Conservation (phyloP, 1,140 invertebrate genomes). For the Caenorhabditis inopinata region DNA sequence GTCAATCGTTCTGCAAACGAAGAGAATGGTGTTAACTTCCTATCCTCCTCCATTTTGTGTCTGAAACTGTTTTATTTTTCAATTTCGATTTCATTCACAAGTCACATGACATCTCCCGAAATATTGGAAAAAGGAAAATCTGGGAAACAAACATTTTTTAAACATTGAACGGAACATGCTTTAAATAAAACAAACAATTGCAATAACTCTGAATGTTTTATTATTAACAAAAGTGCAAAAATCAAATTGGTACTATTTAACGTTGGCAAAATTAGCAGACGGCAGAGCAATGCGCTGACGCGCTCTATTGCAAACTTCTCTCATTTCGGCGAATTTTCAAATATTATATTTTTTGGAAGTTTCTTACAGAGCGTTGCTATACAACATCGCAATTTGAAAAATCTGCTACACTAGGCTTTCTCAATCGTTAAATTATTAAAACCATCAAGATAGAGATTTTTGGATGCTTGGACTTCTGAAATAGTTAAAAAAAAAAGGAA, state of each 20-base stretch:
- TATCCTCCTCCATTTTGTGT: conserved; percentile 5
- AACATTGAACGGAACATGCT: not conserved
- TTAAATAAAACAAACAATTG: not conserved
- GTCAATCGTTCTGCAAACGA: conserved; percentile 9
- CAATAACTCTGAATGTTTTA: not conserved
- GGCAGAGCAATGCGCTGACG: not conserved
- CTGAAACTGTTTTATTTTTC: not conserved
- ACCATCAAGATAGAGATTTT: too few species aligned
- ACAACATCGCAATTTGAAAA: too few species aligned
- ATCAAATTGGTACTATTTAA: not conserved
- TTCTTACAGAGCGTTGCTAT: too few species aligned
- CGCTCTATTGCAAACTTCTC: not conserved
- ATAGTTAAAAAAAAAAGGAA: not conserved
- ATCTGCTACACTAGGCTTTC: too few species aligned
- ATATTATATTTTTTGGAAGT: too few species aligned
- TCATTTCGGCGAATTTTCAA: not conserved
- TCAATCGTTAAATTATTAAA: too few species aligned
- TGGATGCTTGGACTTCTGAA: too few species aligned
- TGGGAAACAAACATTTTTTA: not conserved
- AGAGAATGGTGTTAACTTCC: not conserved
- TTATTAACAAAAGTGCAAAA: not conserved
- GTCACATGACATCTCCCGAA: conserved; percentile 13
- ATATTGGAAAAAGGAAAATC: not conserved
- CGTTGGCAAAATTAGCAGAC: not conserved
- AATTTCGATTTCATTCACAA: not conserved